Base-by-base conservation (phyloP, 2,113 vertebrate species). In the Gorsachius goisagi region DNA sequence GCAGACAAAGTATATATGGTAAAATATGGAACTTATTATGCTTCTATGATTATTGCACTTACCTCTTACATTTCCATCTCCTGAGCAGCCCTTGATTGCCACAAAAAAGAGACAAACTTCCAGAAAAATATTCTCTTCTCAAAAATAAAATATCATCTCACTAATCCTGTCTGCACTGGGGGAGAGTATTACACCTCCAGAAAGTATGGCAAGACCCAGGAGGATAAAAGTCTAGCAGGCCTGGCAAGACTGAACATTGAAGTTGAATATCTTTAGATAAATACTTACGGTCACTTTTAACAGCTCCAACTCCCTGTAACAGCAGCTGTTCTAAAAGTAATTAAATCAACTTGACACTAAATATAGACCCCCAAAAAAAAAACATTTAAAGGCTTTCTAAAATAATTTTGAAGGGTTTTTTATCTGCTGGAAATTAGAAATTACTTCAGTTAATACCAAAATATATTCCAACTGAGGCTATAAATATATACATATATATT, bases 401-500 rank as follows among this genome's bases (percentile, higher is more conserved):
- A 97, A 93, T 95, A 93, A 95, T 96, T 97, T 94, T 96, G 90
- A 97, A 89, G 90, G 33, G 50, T 19, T 94, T 92, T 96, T 96
- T 93, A 92, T 89, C 59, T 94, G 41, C 10, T 62, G 73, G 27
- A 95, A 96, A 91, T 96, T 75, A 95, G 86, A 97, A 92, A 97
- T 96, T 97, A 96, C 95, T 94, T 94, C 95, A 96, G 87, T 94
- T 96, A 97, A 93, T 96, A 93, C 18, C 50, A 96, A 97, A 97
- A 94, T 96, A 96, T 82, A 75, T 84, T 92, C 44, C 64, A 91
- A 94, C 93, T 67, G 73, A 78, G 56, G 32, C 94, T 96, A 95
- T 95, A 96, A 96, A 95, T 96, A 96, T 27, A 80, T 55, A 71
- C 60, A 81, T 81, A 72, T 87, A 75, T 94, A 87, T 96, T 91